A percentile compares a stretch with the other conserved stretches of the same genome.
Evolutionary conservation across 2,113 vertebrate genomes (phyloP).

Genomic region (Gobio gobio): DNA sequence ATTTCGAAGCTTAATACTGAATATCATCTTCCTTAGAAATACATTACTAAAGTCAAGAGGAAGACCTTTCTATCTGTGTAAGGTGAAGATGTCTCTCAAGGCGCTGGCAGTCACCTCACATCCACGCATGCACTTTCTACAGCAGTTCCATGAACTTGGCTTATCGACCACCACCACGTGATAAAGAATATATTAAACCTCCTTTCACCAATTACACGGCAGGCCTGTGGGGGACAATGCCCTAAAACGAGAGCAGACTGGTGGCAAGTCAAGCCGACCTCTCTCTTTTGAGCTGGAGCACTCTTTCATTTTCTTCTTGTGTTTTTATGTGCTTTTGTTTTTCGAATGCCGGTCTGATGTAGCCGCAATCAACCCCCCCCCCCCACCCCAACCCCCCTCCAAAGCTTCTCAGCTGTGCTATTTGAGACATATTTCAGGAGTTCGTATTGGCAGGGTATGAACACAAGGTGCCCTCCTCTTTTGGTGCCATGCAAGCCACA

Average conservation of each 20-base stretch:
- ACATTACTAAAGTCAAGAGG: background rate
- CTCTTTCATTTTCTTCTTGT: conserved; percentile 35
- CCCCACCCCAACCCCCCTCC: background rate
- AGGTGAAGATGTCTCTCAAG: background rate
- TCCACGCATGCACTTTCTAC: background rate
- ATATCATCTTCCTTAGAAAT: background rate
- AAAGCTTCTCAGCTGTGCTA: conserved; percentile 10
- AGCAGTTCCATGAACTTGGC: background rate
- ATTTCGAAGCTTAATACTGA: background rate
- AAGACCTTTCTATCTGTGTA: background rate
- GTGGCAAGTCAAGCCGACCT: background rate
- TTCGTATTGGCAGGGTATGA: background rate
- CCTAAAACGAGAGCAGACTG: conserved; percentile 24
- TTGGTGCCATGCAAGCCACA: conserved; percentile 21
- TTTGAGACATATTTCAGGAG: conserved; percentile 41
- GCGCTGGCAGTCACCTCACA: background rate
- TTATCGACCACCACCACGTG: background rate
- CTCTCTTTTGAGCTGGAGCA: background rate
- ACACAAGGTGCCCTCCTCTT: conserved; percentile 53
- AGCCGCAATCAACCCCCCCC: conserved; percentile 19
- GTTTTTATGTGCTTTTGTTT: conserved; percentile 52
- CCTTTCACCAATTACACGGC: conserved; percentile 2
- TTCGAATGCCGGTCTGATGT: conserved; percentile 13
- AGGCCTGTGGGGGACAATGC: background rate
- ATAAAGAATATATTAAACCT: background rate